phyloP scores from a whole-genome alignment of 2,113 vertebrate genomes.

The Eudyptes chrysolophus region DNA sequence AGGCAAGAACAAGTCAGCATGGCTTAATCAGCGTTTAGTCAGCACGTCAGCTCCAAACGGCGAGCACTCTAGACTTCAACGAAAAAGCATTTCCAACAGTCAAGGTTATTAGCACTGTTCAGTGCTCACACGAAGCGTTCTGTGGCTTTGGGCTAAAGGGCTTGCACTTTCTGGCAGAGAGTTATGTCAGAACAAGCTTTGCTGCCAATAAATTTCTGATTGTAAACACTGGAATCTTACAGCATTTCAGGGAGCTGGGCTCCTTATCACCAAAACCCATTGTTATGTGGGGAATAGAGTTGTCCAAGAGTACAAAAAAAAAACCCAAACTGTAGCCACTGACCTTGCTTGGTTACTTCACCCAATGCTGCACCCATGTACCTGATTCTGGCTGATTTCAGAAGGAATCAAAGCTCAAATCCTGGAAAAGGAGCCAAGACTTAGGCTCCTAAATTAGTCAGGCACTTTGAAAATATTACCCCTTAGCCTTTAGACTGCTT shows the following conservation, averaged over 20 bases:
- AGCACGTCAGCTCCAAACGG: background rate
- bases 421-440: background rate
- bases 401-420: background rate
- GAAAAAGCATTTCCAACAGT: background rate
- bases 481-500: background rate
- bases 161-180: background rate
- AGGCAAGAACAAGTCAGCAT: background rate
- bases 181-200: background rate
- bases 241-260: background rate
- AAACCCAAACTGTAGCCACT: background rate
- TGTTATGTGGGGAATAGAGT: background rate
- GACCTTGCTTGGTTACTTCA: background rate
- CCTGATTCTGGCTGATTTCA: background rate
- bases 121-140: background rate
- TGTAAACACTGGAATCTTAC: background rate
- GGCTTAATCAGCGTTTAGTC: background rate
- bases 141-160: background rate
- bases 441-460: background rate
- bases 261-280: background rate
- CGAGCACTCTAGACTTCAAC: rapidly evolving
- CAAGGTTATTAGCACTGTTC: background rate
- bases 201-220: background rate
- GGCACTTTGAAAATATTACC: constrained; percentile 5
- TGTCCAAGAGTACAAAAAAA: background rate
- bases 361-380: background rate